Percentiles rank a stretch among this genome's conserved stretches.
These are phyloP conservation scores for Himalopsyche japonica DNA, from an alignment of 2,888 invertebrate genomes.

Conservation along the genomic window DNA sequence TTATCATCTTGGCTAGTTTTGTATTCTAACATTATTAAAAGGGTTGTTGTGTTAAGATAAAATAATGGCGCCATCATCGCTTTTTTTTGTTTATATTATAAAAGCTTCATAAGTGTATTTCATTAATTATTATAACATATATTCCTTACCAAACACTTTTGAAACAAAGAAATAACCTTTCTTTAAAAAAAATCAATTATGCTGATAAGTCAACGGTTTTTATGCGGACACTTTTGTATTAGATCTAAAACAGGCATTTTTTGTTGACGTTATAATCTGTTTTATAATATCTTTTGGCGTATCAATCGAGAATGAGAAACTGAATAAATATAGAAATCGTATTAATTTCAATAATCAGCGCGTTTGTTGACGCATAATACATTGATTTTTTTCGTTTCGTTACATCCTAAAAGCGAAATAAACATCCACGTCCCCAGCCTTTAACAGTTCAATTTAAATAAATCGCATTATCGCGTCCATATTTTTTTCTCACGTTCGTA, in stretches of 20 bases:
- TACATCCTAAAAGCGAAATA: neutral
- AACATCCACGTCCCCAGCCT: neutral
- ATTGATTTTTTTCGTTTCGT: neutral
- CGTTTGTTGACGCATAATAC: neutral
- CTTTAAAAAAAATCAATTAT: too few species aligned
- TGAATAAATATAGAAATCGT: neutral
- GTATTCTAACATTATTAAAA: too few species aligned
- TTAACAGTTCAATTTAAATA: slow-evolving; percentile 1
- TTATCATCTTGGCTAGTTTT: too few species aligned
- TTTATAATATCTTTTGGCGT: neutral
- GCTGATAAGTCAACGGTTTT: too few species aligned
- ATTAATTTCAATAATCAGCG: neutral
- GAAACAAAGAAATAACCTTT: too few species aligned
- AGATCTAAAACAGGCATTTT: too few species aligned
- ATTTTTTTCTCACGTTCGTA: slow-evolving; percentile 1
- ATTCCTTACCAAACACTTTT: too few species aligned
- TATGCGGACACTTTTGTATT: neutral
- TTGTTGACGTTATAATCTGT: neutral
- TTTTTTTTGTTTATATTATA: too few species aligned
- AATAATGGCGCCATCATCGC: too few species aligned
- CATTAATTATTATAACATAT: too few species aligned
- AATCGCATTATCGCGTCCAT: neutral
- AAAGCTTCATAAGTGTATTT: too few species aligned
- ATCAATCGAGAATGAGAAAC: neutral
- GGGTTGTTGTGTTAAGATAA: too few species aligned